Evolutionary conservation across 2,888 invertebrate genomes (phyloP), one percentile per base, ranked within the genome.

Genomic region (Lepidochrysops patricia): DNA sequence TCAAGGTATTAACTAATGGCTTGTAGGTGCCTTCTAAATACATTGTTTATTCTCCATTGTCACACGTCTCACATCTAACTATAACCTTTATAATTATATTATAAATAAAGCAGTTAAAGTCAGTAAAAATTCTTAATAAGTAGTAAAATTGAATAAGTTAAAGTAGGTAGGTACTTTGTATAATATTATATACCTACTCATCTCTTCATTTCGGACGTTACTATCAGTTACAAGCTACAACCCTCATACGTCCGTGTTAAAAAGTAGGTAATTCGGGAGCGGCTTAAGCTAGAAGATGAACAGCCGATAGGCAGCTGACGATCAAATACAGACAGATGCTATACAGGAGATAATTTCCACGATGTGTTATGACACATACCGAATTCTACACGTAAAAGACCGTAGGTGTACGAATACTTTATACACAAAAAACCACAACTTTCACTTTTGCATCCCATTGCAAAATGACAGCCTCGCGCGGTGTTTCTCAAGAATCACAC

Each of bases 401-500:
- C 61, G 64, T 66, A 64, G 68, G 67, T 64, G 62, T 63, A 68
- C 66, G 67, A 72, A 72, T 64, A 80, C 82, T 84, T 82, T 82
- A 72, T 72, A 71, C 68, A 74, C 74, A 76, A 77, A 82, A 83
- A 83, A 77, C 70, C 54, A 67, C 60, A 63, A 68, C 85, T 85
- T 85, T 85, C 86, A 82, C 84, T 84, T 80, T 77, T 76, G 74
- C 78, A 79, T 80, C 81, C 72, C 78, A 79, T 75, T 77, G 79
- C 85, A 79, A 84, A 79, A 82, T 76, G 75, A 77, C 72, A 77
- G 77, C 79, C 78, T 75, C 78, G 73, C 73, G 70, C 67, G 70
- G 65, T 62, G 68, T 66, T 67, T 68, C 71, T 69, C 72, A 68
- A 71, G 69, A 71, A 71, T 58, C 60, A 60, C 62, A 60, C 60